phyloP scores from a whole-genome alignment of 2,113 vertebrate species.

The Pedetes capensis region DNA sequence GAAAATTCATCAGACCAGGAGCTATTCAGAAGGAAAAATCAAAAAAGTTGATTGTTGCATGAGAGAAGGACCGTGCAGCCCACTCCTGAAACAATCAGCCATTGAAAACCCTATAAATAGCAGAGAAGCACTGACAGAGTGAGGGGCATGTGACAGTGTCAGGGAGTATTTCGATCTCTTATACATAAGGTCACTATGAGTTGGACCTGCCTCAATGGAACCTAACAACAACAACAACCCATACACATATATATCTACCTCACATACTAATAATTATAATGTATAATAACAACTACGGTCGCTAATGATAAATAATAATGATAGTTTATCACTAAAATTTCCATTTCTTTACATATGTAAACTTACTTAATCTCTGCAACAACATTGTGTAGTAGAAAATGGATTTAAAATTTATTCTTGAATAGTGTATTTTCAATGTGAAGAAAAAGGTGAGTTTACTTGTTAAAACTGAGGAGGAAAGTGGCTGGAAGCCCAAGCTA shows the following conservation, averaged over 20 bases:
- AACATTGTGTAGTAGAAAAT: neutral
- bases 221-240: no score
- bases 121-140: no score
- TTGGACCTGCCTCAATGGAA: no score
- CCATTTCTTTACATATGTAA: neutral
- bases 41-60: neutral
- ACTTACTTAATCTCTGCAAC: neutral
- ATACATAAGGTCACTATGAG: no score
- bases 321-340: neutral
- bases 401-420: neutral
- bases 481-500: neutral
- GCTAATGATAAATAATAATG: neutral
- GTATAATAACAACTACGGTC: neutral
- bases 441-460: neutral
- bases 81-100: no score
- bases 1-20: neutral
- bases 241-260: no score
- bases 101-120: no score
- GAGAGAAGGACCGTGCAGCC: no score
- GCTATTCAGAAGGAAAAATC: neutral
- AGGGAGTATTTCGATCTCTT: no score
- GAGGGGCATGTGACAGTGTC: no score
- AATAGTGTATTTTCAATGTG: neutral
- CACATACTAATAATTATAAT: neutral
- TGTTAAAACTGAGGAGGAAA: neutral